Conservation (phyloP, 2,888 invertebrate genomes). For the Phanerotoma sp. region DNA sequence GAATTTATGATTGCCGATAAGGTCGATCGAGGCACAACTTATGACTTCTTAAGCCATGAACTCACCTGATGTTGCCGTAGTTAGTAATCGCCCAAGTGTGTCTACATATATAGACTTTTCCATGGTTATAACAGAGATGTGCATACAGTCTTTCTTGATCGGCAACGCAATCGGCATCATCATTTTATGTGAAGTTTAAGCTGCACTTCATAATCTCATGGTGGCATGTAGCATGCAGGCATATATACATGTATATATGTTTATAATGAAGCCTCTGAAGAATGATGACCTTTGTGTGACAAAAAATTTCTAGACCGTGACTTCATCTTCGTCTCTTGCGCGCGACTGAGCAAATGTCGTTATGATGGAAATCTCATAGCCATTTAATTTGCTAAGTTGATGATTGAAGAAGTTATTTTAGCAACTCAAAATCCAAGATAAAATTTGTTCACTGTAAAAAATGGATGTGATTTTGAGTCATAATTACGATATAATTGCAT, state of each 20-base stretch:
- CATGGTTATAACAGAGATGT: background rate
- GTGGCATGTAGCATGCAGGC: too few species aligned
- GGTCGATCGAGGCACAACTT: constrained; percentile 13
- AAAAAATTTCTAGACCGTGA: constrained; percentile 8
- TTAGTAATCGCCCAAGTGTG: constrained; percentile 1
- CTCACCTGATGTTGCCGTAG: background rate
- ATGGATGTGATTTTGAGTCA: too few species aligned
- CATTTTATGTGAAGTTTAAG: background rate
- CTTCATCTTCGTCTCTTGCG: background rate
- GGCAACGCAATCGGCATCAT: constrained; percentile 7
- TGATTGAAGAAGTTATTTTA: too few species aligned
- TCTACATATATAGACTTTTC: background rate
- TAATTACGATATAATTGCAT: too few species aligned
- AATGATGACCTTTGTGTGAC: constrained; percentile 1
- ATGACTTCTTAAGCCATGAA: constrained; percentile 7
- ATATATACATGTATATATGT: too few species aligned
- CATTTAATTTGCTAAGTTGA: background rate
- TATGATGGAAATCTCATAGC: background rate
- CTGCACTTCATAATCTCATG: background rate
- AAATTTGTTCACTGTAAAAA: too few species aligned
- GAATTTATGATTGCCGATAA: constrained; percentile 21
- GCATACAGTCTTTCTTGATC: too few species aligned
- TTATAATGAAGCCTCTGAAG: too few species aligned
- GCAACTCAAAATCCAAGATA: too few species aligned
- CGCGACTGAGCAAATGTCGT: constrained; percentile 10